Evolutionary conservation across 2,797 vertebrate genomes (phyloP).

Genomic region (Triplophysa yarkandensis): DNA sequence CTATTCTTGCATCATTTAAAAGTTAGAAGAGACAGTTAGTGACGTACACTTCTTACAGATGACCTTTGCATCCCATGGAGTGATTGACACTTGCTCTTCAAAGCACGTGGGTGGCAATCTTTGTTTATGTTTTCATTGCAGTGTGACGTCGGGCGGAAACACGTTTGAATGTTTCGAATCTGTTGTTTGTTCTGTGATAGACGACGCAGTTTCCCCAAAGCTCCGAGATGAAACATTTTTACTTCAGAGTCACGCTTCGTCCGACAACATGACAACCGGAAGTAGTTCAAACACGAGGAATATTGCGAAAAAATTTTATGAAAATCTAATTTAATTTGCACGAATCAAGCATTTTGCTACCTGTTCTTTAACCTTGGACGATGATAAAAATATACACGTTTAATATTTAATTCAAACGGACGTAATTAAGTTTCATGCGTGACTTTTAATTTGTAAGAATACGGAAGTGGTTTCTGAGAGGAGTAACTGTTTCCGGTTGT

Average conservation of each 20-base stretch:
- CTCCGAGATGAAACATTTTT: slow-evolving; percentile 34
- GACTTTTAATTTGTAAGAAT: slow-evolving; percentile 20
- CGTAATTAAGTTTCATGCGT: too few species aligned
- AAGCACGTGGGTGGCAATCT: neutral
- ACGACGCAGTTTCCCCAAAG: slow-evolving; percentile 5
- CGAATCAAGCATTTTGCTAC: neutral
- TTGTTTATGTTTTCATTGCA: neutral
- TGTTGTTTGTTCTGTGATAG: slow-evolving; percentile 13
- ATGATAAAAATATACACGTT: too few species aligned
- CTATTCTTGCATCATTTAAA: neutral
- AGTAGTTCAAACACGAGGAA: neutral
- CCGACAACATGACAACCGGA: neutral
- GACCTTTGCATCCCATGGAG: slow-evolving; percentile 31
- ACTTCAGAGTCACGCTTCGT: neutral
- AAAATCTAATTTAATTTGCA: neutral
- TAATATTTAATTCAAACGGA: too few species aligned
- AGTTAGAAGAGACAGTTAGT: too few species aligned
- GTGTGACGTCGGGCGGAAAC: neutral
- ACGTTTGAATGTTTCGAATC: slow-evolving; percentile 15
- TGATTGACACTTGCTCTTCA: neutral
- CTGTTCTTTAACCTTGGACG: too few species aligned
- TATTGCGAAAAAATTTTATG: neutral
- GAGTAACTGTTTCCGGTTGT: slow-evolving; percentile 37
- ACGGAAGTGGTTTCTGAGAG: neutral
- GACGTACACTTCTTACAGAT: slow-evolving; percentile 23